Evolutionary conservation across 2,888 invertebrate species (phyloP).

Genomic region (Ormyrus pomaceus): DNA sequence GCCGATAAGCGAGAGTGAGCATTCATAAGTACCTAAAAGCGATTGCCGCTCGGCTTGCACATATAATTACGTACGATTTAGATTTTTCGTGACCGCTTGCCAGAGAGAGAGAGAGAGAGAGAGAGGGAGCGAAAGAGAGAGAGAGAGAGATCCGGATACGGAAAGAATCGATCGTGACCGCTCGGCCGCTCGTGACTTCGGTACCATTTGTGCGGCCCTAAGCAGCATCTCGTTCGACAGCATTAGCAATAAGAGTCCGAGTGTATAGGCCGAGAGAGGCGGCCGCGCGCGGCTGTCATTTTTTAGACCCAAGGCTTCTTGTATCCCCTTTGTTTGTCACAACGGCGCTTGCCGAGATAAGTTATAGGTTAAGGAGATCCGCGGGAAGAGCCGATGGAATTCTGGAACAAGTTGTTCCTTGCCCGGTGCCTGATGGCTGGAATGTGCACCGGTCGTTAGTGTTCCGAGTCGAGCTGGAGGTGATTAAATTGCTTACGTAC

Average conservation of each 20-base stretch:
- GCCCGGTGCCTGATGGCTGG: no score
- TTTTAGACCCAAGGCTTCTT: neutral
- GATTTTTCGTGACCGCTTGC: conserved; percentile 56
- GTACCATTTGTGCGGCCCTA: conserved; percentile 31
- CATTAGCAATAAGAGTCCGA: conserved; percentile 49
- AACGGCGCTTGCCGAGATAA: conserved; percentile 46
- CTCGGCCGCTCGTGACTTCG: conserved; percentile 46
- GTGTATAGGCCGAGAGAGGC: neutral
- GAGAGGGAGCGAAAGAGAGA: no score
- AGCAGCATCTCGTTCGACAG: conserved; percentile 42
- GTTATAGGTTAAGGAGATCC: conserved; percentile 46
- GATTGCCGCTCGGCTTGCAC: conserved; percentile 39
- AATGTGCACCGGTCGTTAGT: no score
- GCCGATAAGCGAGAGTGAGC: conserved; percentile 42
- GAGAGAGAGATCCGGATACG: conserved; percentile 54
- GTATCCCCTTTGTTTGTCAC: conserved; percentile 51
- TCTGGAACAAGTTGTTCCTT: no score
- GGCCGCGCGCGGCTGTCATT: neutral
- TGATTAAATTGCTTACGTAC: no score
- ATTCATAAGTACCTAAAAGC: conserved; percentile 52
- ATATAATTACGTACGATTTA: conserved; percentile 58
- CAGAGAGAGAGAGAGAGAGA: no score
- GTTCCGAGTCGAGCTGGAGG: no score
- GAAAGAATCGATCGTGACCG: conserved; percentile 56
- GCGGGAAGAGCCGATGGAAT: conserved; percentile 1